Conservation (phyloP, 1,140 invertebrate genomes). For the Drosophila albomicans region DNA sequence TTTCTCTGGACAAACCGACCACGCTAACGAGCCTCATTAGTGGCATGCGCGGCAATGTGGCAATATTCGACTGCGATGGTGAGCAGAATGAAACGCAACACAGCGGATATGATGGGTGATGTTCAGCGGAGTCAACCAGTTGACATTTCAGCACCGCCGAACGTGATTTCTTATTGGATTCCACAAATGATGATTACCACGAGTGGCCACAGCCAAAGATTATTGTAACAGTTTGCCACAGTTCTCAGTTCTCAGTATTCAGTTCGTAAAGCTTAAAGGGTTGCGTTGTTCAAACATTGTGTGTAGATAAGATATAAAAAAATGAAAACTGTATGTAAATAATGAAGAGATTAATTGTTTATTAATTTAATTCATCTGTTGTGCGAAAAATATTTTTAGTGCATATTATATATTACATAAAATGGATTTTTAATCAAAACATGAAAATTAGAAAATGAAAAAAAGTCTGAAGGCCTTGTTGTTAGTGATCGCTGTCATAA, state of each 20-base stretch:
- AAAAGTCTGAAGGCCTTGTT: too few species aligned
- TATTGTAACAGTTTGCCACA: not conserved
- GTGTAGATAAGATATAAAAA: too few species aligned
- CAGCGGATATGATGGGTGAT: not conserved
- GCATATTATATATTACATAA: too few species aligned
- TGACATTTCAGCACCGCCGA: slow-evolving; percentile 12
- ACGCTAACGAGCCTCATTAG: slow-evolving; percentile 83
- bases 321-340: not conserved
- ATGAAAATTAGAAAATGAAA: too few species aligned
- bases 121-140: slow-evolving; percentile 4
- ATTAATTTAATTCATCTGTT: too few species aligned
- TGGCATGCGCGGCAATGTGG: slow-evolving; percentile 74
- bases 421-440: too few species aligned
- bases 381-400: too few species aligned
- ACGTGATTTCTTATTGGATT: slow-evolving; percentile 72
- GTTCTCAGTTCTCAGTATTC: not conserved
- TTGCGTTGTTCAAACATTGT: too few species aligned
- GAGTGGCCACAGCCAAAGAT: not conserved
- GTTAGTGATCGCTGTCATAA: too few species aligned
- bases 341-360: too few species aligned
- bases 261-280: too few species aligned
- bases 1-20: slow-evolving; percentile 50
- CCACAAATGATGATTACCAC: slow-evolving; percentile 56
- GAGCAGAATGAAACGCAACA: not conserved
- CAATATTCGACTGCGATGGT: slow-evolving; percentile 34